Evolutionary conservation across 2,797 vertebrate genomes (phyloP).

Genomic region (Fratercula arctica): DNA sequence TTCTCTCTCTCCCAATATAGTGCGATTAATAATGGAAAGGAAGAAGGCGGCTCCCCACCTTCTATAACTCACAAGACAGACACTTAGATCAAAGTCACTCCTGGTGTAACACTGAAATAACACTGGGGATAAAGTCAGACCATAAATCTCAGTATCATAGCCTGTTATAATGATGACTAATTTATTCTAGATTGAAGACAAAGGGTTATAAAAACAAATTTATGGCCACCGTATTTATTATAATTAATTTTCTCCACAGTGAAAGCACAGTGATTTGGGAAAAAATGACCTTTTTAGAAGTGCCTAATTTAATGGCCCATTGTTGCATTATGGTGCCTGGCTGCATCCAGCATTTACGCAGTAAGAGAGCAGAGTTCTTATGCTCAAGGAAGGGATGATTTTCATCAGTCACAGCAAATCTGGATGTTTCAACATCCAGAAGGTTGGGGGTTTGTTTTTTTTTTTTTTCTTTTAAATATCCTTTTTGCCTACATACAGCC

Average conservation of each 20-base stretch:
- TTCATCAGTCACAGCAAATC: neutral
- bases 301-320: neutral
- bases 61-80: neutral
- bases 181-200: conserved; percentile 21
- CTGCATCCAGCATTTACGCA: neutral
- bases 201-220: conserved; percentile 37
- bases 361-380: neutral
- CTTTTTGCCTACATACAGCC: neutral
- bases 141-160: neutral
- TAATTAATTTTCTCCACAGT: neutral
- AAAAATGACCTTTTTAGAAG: conserved; percentile 20
- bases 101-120: conserved; percentile 3
- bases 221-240: neutral
- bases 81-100: neutral
- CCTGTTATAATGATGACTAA: conserved; percentile 6
- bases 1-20: neutral
- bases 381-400: neutral
- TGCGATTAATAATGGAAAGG: neutral
- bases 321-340: neutral
- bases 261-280: neutral
- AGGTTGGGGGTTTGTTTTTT: neutral
- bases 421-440: neutral
- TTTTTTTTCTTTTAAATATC: neutral
- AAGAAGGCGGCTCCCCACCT: neutral
- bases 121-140: neutral